These are phyloP conservation scores for Lampropteryx suffumata DNA, from an alignment of 2,888 invertebrate species.

Conservation along the genomic window DNA sequence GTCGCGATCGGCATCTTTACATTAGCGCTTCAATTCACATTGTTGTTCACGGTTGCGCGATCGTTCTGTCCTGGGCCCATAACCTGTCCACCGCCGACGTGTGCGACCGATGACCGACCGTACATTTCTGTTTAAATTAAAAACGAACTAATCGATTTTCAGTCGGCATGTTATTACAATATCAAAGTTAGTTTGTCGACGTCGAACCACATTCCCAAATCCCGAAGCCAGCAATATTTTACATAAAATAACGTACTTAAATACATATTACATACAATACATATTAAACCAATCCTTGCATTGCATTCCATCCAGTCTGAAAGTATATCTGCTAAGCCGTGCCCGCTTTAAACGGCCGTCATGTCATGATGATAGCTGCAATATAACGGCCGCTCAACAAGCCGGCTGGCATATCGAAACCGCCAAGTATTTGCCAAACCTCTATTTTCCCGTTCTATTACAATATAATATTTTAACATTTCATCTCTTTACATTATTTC, in stretches of 20 bases:
- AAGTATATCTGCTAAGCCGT: slow-evolving; percentile 32
- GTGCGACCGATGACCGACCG: slow-evolving; percentile 15
- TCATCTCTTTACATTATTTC: slow-evolving; percentile 57
- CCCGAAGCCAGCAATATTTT: slow-evolving; percentile 21
- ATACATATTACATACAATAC: slow-evolving; percentile 22
- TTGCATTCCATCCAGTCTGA: slow-evolving; percentile 42
- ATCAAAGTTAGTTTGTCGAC: slow-evolving; percentile 18
- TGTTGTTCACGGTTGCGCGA: too few relatives aligned
- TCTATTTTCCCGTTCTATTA: slow-evolving; percentile 68
- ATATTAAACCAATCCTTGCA: slow-evolving; percentile 33
- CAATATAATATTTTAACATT: too few relatives aligned
- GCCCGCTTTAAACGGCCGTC: too few relatives aligned
- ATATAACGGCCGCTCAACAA: too few relatives aligned
- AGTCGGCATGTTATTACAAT: slow-evolving; percentile 19
- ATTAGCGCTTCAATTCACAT: too few relatives aligned
- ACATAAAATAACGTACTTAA: slow-evolving; percentile 39
- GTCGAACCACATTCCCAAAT: slow-evolving; percentile 24
- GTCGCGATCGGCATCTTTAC: slow-evolving; percentile 16
- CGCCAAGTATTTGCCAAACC: slow-evolving; percentile 57
- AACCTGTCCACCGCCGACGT: slow-evolving; percentile 35
- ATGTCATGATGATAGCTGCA: too few relatives aligned
- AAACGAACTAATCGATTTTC: slow-evolving; percentile 24
- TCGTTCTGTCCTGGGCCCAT: too few relatives aligned
- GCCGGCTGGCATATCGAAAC: slow-evolving; percentile 36
- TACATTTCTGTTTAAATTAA: slow-evolving; percentile 11